Evolutionary conservation across 2,113 vertebrate species (phyloP).

Genomic region (Ammospiza caudacuta): DNA sequence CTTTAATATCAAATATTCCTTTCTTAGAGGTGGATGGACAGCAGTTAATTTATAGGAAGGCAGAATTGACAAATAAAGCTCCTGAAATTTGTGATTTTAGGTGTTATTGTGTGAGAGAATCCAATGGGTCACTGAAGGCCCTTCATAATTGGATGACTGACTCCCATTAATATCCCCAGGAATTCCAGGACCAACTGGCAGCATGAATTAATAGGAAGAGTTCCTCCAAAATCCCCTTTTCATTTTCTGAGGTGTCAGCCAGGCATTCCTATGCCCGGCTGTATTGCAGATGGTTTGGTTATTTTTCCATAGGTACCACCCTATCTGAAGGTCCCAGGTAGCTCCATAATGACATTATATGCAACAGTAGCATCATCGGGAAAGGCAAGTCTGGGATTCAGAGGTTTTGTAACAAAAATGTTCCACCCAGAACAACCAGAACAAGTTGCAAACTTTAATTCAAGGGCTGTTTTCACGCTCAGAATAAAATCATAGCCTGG

Average conservation of each 20-base stretch:
- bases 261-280: background rate
- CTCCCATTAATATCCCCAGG: conserved; percentile 50
- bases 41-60: background rate
- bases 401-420: background rate
- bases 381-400: background rate
- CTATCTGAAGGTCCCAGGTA: background rate
- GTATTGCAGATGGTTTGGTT: background rate
- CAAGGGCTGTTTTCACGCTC: fast-evolving
- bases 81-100: background rate
- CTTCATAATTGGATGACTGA: conserved; percentile 35
- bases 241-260: conserved; percentile 31
- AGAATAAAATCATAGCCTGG: fast-evolving
- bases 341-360: background rate
- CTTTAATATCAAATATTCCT: conserved; percentile 12
- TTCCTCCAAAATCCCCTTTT: conserved; percentile 48
- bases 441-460: fast-evolving
- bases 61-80: background rate
- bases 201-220: conserved; percentile 38
- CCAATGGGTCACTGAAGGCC: conserved; percentile 24
- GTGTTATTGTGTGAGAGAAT: background rate
- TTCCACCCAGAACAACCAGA: background rate
- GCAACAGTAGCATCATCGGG: background rate
- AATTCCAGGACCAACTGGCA: conserved; percentile 29
- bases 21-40: background rate
- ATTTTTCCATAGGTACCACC: background rate